Evolutionary conservation across 2,888 invertebrate species (phyloP), one percentile per base, ranked within the genome.

Genomic region (Pogonocherus hispidulus): DNA sequence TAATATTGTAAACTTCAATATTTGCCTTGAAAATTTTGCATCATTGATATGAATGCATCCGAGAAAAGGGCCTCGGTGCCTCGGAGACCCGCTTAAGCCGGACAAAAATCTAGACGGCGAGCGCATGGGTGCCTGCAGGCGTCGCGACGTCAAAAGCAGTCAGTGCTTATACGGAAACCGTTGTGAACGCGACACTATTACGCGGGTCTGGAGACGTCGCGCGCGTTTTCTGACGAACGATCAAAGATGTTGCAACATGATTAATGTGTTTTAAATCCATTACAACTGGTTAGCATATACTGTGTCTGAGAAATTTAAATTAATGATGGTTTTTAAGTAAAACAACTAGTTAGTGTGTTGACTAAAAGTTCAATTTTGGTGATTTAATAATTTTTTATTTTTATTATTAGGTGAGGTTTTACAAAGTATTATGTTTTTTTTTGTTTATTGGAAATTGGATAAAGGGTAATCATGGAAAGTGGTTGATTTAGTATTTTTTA

Each of bases 61-160:
- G n/a, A 54, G 63, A 44, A 63, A 49, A 19, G 44, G 22, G 37
- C 54, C 63, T 47, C 49, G 49, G 27, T 23, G 20, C n/a, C 37
- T 49, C 32, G 23, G 20, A 70, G 65, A 60, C 60, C 52, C 56
- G 65, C 55, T 64, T 37, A 14, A 47, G 37, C 57, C 19, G 67
- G 49, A 57, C 70, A 66, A 63, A 64, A 67, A 70, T 70, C 67
- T 37, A 62, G 56, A 35, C 59, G 64, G 18, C 27, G 54, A 63
- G 70, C 67, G 70, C 70, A 70, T 63, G 57, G 54, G 51, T 52
- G 57, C 32, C 60, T 57, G 52, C 62, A 41, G 59, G 60, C 70
- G 52, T 62, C 67, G 52, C 56, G 62, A 59, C 62, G 64, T 41
- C 62, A 27, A 65, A 62, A 32, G 35, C 63, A 65, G 67, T 65